These are phyloP conservation scores for Spea bombifrons DNA, from an alignment of 2,113 vertebrate genomes.

Conservation along the genomic window DNA sequence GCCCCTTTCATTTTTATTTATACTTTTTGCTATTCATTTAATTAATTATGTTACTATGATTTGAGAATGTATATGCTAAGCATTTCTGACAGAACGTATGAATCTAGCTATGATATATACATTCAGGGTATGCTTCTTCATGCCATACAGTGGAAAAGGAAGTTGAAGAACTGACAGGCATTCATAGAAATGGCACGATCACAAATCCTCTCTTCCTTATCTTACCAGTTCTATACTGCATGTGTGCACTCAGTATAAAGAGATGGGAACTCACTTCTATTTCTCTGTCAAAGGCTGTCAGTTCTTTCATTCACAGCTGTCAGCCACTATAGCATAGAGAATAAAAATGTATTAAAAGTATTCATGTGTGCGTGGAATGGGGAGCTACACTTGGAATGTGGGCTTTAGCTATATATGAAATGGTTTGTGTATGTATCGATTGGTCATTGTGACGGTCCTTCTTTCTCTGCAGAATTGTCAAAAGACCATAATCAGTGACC, in stretches of 20 bases:
- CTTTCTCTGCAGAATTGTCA: too few relatives aligned
- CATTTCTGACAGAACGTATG: too few relatives aligned
- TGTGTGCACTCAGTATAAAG: constrained; percentile 12
- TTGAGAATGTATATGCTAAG: too few relatives aligned
- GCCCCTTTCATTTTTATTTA: too few relatives aligned
- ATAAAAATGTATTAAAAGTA: constrained; percentile 15
- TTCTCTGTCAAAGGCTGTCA: constrained; percentile 20
- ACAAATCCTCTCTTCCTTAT: constrained; percentile 25
- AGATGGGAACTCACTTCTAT: constrained; percentile 2
- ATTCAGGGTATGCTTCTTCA: neutral
- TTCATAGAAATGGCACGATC: neutral
- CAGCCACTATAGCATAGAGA: constrained; percentile 2
- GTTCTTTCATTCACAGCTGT: constrained; percentile 7
- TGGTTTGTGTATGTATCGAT: too few relatives aligned
- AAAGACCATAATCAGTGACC: too few relatives aligned
- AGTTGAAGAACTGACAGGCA: neutral
- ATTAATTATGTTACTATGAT: too few relatives aligned
- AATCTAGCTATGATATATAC: neutral
- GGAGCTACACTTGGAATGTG: too few relatives aligned
- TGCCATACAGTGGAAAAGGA: neutral
- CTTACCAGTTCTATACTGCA: constrained; percentile 18
- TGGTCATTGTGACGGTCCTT: too few relatives aligned
- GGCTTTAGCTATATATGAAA: too few relatives aligned
- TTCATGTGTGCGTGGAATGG: neutral
- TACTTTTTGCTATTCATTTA: too few relatives aligned